Conservation (phyloP, 2,888 invertebrate genomes). For the Disparrhopalites patrizii region DNA sequence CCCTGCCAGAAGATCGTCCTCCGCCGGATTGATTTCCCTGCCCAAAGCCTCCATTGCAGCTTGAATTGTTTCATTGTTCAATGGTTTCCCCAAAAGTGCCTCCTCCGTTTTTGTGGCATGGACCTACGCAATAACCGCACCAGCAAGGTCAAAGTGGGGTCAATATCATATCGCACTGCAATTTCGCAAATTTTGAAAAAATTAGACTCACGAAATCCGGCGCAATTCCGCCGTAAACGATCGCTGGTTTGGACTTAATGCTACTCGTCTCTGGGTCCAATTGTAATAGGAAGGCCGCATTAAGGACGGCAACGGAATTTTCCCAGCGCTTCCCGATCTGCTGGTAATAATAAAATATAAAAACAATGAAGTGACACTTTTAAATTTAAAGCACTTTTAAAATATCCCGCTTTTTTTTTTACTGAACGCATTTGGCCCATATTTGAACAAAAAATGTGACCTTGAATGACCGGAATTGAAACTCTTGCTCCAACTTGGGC, state of each 20-base stretch:
- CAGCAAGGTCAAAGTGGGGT: no score
- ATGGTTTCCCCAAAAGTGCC: constrained; percentile 26
- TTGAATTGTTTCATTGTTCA: constrained; percentile 54
- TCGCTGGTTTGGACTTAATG: constrained; percentile 52
- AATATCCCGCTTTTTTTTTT: no score
- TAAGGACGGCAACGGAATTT: constrained; percentile 73
- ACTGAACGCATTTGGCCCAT: no score
- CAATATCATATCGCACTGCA: no score
- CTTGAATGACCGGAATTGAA: no score
- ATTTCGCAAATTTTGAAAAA: no score
- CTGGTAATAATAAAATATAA: constrained; percentile 51
- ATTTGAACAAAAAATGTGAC: no score
- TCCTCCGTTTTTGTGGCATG: constrained; percentile 29
- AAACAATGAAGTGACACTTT: background rate
- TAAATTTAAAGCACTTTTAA: no score
- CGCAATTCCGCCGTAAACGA: constrained; percentile 52
- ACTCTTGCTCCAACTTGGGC: no score
- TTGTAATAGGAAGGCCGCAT: constrained; percentile 67
- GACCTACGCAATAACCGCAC: constrained; percentile 20
- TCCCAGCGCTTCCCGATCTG: no score
- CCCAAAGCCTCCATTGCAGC: constrained; percentile 57
- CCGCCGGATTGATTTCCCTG: constrained; percentile 63
- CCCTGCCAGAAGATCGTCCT: constrained; percentile 62
- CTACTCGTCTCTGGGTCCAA: constrained; percentile 55
- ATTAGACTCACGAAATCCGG: constrained; percentile 44